phyloP scores from a whole-genome alignment of 2,113 vertebrate genomes.

The Bufo gargarizans region DNA sequence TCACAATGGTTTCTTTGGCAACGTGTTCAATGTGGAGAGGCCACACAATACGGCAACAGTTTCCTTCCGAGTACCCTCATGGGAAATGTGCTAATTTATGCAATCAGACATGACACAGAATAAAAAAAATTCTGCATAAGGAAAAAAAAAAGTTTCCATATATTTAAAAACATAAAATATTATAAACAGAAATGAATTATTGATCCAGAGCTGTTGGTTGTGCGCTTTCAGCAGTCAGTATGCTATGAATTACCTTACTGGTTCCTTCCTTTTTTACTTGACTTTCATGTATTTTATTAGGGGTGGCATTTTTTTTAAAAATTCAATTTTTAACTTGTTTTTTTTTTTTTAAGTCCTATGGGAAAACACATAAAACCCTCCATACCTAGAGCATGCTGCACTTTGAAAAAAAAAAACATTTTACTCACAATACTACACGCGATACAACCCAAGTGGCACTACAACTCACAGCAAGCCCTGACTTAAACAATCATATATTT shows the following conservation, averaged over 20 bases:
- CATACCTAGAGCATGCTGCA: background rate
- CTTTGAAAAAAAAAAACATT: too few species aligned
- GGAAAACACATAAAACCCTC: too few species aligned
- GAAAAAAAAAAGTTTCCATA: background rate
- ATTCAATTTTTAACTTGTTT: too few species aligned
- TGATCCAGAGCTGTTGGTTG: too few species aligned
- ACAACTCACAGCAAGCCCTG: background rate
- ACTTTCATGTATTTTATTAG: too few species aligned
- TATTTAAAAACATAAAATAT: background rate
- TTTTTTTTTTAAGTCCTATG: too few species aligned
- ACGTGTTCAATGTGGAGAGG: constrained; percentile 30
- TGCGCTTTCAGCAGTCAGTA: background rate
- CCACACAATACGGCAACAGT: constrained; percentile 41
- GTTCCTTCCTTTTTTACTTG: too few species aligned
- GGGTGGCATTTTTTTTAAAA: too few species aligned
- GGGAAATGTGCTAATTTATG: constrained; percentile 47
- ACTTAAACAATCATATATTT: background rate
- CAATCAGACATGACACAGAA: background rate
- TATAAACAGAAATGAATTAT: too few species aligned
- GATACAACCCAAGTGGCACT: background rate
- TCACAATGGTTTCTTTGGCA: constrained; percentile 60
- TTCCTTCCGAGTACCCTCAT: constrained; percentile 49
- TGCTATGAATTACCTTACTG: background rate
- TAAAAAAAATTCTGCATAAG: constrained; percentile 1
- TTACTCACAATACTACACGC: too few species aligned